Conservation (phyloP, 2,888 invertebrate species). For the Argyra leucocephala region DNA sequence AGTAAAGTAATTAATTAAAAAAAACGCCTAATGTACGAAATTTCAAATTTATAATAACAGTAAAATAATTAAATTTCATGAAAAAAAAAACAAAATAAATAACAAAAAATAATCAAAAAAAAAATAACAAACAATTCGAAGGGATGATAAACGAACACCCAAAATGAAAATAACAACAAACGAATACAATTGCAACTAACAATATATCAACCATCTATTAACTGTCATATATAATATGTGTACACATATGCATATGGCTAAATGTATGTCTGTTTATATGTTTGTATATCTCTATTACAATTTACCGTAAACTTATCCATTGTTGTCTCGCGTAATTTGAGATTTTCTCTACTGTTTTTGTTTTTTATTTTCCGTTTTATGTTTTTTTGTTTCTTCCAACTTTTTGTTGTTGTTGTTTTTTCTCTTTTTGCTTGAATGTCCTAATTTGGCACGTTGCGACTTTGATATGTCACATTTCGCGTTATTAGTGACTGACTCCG, state of each 20-base stretch:
- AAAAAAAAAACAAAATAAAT: no score
- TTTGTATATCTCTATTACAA: background rate
- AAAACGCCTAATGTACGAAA: no score
- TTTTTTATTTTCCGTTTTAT: background rate
- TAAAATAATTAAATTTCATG: no score
- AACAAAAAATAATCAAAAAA: no score
- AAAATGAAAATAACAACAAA: no score
- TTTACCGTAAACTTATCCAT: constrained; percentile 14
- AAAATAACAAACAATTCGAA: no score
- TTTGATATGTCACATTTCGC: constrained; percentile 20
- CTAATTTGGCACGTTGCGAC: constrained; percentile 20
- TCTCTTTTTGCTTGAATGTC: constrained; percentile 8
- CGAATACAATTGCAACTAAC: no score
- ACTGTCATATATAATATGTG: no score
- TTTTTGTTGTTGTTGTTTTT: background rate
- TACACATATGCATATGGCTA: background rate
- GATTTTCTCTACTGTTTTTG: constrained; percentile 15
- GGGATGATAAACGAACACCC: background rate
- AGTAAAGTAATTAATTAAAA: no score
- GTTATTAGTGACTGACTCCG: constrained; percentile 19
- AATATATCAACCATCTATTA: background rate
- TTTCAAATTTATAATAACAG: no score
- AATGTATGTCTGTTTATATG: background rate
- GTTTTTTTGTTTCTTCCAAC: background rate
- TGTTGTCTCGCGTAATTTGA: constrained; percentile 20